These are phyloP conservation scores for Fistularia commersonii DNA, from an alignment of 2,797 vertebrate species.

Conservation along the genomic window DNA sequence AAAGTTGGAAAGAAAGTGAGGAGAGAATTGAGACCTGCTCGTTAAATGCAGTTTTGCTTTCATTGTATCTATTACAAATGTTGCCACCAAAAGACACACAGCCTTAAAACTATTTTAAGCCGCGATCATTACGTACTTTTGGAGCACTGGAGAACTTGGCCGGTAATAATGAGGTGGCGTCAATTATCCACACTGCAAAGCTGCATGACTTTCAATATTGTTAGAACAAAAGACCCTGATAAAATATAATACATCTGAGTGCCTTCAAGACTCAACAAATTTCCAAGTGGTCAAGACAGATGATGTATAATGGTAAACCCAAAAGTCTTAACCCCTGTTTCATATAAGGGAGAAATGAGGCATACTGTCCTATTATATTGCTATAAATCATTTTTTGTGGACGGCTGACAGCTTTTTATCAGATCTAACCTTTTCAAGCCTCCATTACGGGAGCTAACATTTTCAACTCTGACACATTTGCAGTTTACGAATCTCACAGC, in stretches of 20 bases:
- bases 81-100: conserved; percentile 16
- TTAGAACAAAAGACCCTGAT: conserved; percentile 42
- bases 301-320: conserved; percentile 85
- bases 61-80: conserved; percentile 26
- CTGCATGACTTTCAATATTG: conserved; percentile 27
- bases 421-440: conserved; percentile 99
- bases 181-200: conserved; percentile 29
- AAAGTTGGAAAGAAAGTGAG: conserved; percentile 70
- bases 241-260: conserved; percentile 58
- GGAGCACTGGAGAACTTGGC: conserved; percentile 22
- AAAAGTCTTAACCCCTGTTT: conserved; percentile 91
- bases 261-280: conserved; percentile 79
- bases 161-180: conserved; percentile 36
- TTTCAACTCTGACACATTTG: conserved; percentile 96
- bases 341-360: conserved; percentile 96
- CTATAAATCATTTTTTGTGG: conserved; percentile 95
- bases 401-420: conserved; percentile 97
- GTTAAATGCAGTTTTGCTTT: conserved; percentile 44
- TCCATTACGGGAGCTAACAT: conserved; percentile 95
- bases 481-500: conserved; percentile 94
- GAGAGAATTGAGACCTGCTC: conserved; percentile 48
- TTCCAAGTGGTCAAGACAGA: conserved; percentile 88
- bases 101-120: conserved; percentile 22
- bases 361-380: conserved; percentile 96
- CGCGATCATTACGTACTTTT: conserved; percentile 33